These are phyloP conservation scores for Pachyrhynchus sulphureomaculatus DNA, from an alignment of 1,140 invertebrate genomes.

Conservation along the genomic window DNA sequence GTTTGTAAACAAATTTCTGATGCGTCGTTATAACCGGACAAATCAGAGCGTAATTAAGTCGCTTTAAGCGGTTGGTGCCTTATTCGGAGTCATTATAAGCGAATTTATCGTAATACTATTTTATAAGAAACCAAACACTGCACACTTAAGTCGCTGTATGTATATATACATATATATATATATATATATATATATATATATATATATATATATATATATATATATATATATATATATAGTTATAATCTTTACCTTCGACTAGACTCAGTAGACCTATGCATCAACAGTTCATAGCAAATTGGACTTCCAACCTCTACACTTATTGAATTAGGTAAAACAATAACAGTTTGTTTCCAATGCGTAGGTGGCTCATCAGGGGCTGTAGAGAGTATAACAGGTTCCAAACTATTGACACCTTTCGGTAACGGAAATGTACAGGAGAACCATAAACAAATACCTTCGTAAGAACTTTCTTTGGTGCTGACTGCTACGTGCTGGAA, in stretches of 20 bases:
- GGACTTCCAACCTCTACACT: constrained; percentile 61
- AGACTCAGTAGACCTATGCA: constrained; percentile 56
- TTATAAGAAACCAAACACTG: too few relatives aligned
- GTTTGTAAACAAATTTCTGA: too few relatives aligned
- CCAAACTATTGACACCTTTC: constrained; percentile 27
- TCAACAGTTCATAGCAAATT: constrained; percentile 66
- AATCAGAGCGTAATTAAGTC: too few relatives aligned
- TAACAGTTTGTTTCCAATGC: constrained; percentile 98
- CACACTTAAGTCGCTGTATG: too few relatives aligned
- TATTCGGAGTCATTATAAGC: too few relatives aligned
- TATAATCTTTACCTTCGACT: constrained; percentile 50
- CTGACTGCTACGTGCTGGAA: constrained; percentile 54
- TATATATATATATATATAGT: too few relatives aligned
- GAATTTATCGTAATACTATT: too few relatives aligned
- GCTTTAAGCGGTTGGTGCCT: too few relatives aligned
- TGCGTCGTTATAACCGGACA: too few relatives aligned
- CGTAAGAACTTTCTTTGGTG: constrained; percentile 63
- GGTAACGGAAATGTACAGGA: constrained; percentile 57
- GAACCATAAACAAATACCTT: constrained; percentile 71
- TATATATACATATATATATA: too few relatives aligned
- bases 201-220: too few relatives aligned
- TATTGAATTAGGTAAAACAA: constrained; percentile 62
- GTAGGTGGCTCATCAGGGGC: constrained; percentile 74
- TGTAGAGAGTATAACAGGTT: constrained; percentile 67
- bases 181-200: too few relatives aligned